A percentile compares a stretch with the other conserved stretches of the same genome.
Evolutionary conservation across 2,113 vertebrate genomes (phyloP).

Genomic region (Saiga tatarica): DNA sequence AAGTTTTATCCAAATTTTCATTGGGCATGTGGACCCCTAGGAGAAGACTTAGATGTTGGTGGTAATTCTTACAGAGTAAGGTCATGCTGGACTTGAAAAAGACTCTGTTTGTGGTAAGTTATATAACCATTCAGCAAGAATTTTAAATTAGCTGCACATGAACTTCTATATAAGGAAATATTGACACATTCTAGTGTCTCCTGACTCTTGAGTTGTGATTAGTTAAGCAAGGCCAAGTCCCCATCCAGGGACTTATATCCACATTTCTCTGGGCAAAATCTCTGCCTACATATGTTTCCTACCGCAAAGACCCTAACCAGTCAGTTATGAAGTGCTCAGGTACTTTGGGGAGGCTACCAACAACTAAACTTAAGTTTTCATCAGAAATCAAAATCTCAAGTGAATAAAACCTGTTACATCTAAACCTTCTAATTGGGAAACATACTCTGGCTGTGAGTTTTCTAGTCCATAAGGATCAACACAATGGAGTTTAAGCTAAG

Average conservation of each 20-base stretch:
- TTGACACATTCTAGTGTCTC: neutral
- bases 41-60: neutral
- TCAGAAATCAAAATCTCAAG: neutral
- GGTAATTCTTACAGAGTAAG: neutral
- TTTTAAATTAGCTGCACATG: neutral
- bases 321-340: neutral
- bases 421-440: neutral
- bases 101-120: neutral
- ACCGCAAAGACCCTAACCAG: neutral
- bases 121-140: neutral
- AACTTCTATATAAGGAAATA: neutral
- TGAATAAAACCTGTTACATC: neutral
- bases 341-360: neutral
- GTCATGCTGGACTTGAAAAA: neutral
- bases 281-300: neutral
- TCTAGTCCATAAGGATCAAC: neutral
- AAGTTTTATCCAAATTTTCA: neutral
- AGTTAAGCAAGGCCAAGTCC: neutral
- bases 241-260: neutral
- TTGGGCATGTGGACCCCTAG: no score
- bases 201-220: neutral
- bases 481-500: neutral
- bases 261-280: neutral
- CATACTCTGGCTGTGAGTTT: neutral
- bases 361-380: neutral